phyloP scores from a whole-genome alignment of 1,140 invertebrate genomes.

The Drosophila tropicalis region DNA sequence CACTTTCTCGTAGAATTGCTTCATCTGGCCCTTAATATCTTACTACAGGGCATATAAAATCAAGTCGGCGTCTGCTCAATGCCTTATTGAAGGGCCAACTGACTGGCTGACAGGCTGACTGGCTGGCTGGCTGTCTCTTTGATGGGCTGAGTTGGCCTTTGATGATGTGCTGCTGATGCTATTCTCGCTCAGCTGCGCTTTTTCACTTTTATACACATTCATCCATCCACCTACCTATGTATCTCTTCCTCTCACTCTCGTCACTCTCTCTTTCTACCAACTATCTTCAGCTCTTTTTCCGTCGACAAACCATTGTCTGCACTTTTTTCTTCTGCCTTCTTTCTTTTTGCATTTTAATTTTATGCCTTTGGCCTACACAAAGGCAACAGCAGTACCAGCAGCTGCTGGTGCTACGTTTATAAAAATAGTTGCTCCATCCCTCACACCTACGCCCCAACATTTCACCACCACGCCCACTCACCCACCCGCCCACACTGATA shows the following conservation, averaged over 20 bases:
- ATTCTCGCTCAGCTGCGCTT: conserved; percentile 65
- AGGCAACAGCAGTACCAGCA: conserved; percentile 20
- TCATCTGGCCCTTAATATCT: neutral
- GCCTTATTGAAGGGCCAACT: conserved; percentile 42
- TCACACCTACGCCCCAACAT: conserved; percentile 1
- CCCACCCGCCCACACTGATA: neutral
- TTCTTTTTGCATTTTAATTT: conserved; percentile 76
- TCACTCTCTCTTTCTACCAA: conserved; percentile 14
- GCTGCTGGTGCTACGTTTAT: conserved; percentile 63
- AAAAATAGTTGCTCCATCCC: conserved; percentile 66
- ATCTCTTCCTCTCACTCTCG: neutral
- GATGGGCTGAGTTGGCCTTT: conserved; percentile 40
- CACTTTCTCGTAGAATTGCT: neutral
- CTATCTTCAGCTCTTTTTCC: conserved; percentile 8
- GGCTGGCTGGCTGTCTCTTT: neutral
- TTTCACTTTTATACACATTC: conserved; percentile 59
- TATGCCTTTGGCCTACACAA: conserved; percentile 66
- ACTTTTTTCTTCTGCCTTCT: neutral
- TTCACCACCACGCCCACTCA: conserved; percentile 3
- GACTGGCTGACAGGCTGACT: neutral
- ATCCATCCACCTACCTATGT: conserved; percentile 12
- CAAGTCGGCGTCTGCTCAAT: conserved; percentile 33
- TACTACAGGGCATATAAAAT: conserved; percentile 17
- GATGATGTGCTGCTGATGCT: conserved; percentile 48
- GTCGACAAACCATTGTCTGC: conserved; percentile 53